phyloP scores from a whole-genome alignment of 2,888 invertebrate genomes.

The Timema cristinae region DNA sequence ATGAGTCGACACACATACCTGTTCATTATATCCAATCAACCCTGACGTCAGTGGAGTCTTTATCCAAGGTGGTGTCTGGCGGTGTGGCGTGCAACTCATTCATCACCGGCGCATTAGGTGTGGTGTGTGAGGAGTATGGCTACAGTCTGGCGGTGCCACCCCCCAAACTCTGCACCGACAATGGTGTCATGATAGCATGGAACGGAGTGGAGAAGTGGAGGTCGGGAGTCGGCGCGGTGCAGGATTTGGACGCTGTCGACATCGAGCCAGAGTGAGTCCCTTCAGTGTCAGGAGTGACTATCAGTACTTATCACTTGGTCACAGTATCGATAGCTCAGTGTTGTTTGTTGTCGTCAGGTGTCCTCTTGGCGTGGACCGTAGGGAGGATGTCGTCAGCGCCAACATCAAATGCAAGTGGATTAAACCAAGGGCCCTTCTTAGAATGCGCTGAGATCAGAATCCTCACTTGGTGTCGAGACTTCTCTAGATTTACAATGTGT shows the following conservation, averaged over 20 bases:
- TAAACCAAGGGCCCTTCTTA: constrained; percentile 30
- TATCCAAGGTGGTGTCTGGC: constrained; percentile 76
- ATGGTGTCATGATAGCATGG: constrained; percentile 99
- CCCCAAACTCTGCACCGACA: constrained; percentile 87
- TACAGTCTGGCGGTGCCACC: constrained; percentile 73
- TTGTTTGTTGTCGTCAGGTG: constrained; percentile 42
- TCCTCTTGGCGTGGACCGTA: constrained; percentile 59
- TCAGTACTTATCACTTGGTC: too few species aligned
- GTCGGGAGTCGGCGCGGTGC: constrained; percentile 47
- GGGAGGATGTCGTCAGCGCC: constrained; percentile 52
- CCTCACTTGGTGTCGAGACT: too few species aligned
- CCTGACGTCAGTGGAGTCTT: constrained; percentile 27
- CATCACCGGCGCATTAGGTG: constrained; percentile 64
- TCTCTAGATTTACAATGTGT: too few species aligned
- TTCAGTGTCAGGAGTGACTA: background rate
- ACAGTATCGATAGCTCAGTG: background rate
- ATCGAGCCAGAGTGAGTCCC: constrained; percentile 50
- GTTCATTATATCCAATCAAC: too few species aligned
- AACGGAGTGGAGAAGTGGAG: constrained; percentile 82
- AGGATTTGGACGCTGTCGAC: constrained; percentile 57
- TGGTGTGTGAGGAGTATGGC: constrained; percentile 61
- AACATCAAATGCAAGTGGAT: constrained; percentile 55
- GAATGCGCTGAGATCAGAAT: too few species aligned
- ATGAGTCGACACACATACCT: too few species aligned
- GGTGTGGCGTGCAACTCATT: constrained; percentile 94